phyloP scores from a whole-genome alignment of 2,888 invertebrate species.

The Sesia apiformis region DNA sequence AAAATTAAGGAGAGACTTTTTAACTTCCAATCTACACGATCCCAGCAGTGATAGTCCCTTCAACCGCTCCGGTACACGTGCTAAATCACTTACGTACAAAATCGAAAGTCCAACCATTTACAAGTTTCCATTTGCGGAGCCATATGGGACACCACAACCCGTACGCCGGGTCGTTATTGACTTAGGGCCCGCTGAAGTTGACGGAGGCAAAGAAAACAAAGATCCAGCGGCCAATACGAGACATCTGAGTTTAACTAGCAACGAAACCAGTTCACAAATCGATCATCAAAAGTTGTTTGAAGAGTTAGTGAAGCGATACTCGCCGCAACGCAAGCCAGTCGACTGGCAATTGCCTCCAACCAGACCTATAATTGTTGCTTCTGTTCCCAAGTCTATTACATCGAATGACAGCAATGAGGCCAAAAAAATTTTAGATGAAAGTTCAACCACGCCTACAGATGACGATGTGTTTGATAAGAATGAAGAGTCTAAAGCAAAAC shows the following conservation, averaged over 20 bases:
- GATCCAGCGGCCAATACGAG: conserved; percentile 35
- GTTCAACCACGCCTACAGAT: conserved; percentile 29
- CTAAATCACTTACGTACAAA: conserved; percentile 49
- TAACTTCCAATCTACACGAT: conserved; percentile 61
- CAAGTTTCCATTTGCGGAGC: conserved; percentile 69
- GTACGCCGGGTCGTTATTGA: conserved; percentile 47
- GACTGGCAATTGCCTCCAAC: conserved; percentile 66
- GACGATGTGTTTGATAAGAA: conserved; percentile 53
- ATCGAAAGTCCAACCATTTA: conserved; percentile 62
- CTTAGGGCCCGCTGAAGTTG: conserved; percentile 36
- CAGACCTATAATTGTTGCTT: conserved; percentile 55
- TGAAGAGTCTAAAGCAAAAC: conserved; percentile 14
- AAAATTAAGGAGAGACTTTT: conserved; percentile 56
- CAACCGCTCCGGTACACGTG: conserved; percentile 45
- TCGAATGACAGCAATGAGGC: conserved; percentile 42
- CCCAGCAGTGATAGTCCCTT: conserved; percentile 45
- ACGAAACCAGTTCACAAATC: conserved; percentile 36
- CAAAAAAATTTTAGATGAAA: conserved; percentile 21
- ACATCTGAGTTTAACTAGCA: conserved; percentile 41
- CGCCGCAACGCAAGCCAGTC: conserved; percentile 60
- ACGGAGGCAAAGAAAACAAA: conserved; percentile 48
- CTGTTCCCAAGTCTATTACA: conserved; percentile 50
- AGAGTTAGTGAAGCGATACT: conserved; percentile 60
- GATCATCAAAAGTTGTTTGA: conserved; percentile 64
- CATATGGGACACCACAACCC: conserved; percentile 62